Evolutionary conservation across 2,888 invertebrate genomes (phyloP).

Genomic region (Bombylius discolor): DNA sequence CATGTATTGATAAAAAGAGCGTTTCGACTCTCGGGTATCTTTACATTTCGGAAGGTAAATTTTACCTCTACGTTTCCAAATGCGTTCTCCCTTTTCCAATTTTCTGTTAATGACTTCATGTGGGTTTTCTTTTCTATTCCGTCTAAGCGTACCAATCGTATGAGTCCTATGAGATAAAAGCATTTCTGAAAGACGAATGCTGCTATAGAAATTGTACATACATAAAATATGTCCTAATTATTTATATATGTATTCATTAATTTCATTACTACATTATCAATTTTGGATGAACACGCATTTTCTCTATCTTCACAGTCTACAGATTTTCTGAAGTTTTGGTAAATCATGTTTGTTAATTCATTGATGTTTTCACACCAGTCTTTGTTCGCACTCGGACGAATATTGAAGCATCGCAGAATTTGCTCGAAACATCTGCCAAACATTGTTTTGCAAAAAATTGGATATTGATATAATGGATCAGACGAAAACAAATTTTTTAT

Average conservation of each 20-base stretch:
- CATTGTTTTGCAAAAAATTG: too few species aligned
- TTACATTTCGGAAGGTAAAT: neutral
- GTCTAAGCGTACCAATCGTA: neutral
- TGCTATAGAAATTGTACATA: conserved; percentile 11
- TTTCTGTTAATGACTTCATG: neutral
- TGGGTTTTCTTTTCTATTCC: conserved; percentile 4
- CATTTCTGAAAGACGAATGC: neutral
- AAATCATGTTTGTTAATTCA: too few species aligned
- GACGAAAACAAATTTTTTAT: too few species aligned
- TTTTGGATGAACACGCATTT: neutral
- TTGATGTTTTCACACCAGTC: too few species aligned
- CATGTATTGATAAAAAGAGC: conserved; percentile 4
- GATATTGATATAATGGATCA: too few species aligned
- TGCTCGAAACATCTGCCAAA: too few species aligned
- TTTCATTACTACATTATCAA: neutral
- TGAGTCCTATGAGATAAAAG: conserved; percentile 2
- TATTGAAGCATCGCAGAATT: too few species aligned
- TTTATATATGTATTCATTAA: conserved; percentile 7
- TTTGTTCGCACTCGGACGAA: too few species aligned
- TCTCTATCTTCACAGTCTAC: neutral
- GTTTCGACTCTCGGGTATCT: conserved; percentile 1
- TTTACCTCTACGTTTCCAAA: neutral
- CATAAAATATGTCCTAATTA: conserved; percentile 9
- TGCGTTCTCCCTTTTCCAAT: conserved; percentile 4
- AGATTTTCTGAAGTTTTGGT: neutral